Conservation (phyloP, 2,113 vertebrate species). For the Heteronetta atricapilla region DNA sequence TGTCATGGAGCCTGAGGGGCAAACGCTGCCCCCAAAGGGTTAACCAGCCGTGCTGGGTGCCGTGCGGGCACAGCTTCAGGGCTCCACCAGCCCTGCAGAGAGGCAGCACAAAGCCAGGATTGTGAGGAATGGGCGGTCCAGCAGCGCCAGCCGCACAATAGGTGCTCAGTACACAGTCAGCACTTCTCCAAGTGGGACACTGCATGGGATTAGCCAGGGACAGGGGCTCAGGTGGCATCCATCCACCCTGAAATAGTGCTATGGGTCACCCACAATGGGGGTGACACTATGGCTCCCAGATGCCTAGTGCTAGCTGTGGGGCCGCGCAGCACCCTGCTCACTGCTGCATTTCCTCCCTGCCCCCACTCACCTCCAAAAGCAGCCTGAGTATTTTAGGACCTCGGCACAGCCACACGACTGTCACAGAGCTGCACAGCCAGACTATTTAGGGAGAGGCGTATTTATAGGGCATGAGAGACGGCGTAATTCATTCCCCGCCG, state of each 20-base stretch:
- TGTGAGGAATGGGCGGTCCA: constrained; percentile 59
- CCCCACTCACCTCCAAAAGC: background rate
- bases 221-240: background rate
- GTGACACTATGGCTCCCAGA: background rate
- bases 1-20: background rate
- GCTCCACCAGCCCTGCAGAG: background rate
- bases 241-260: background rate
- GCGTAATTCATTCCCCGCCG: background rate
- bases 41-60: constrained; percentile 5
- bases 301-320: fast-evolving
- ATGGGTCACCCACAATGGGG: background rate
- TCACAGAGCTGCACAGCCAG: background rate
- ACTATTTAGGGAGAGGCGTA: constrained; percentile 42
- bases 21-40: background rate
- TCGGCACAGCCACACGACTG: background rate
- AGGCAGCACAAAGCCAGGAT: constrained; percentile 68
- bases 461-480: constrained; percentile 15
- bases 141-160: constrained; percentile 45
- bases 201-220: background rate
- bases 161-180: background rate
- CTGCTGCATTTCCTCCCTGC: background rate
- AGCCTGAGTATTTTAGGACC: constrained; percentile 18
- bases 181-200: background rate
- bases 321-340: background rate
- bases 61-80: background rate